Evolutionary conservation across 2,888 invertebrate genomes (phyloP).

Genomic region (Agelastica alni): DNA sequence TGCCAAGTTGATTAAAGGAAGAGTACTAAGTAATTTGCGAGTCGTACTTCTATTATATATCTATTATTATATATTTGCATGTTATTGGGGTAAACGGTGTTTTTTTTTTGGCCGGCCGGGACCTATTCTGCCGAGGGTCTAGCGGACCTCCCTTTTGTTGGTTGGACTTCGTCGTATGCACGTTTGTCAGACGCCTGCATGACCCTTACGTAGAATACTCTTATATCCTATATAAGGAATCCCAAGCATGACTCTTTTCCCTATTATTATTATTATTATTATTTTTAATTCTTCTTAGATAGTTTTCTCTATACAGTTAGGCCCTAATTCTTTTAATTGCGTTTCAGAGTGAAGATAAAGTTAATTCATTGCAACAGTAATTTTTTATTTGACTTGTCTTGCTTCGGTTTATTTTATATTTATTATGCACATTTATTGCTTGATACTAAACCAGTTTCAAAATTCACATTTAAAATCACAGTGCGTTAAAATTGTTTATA

Average conservation of each 20-base stretch:
- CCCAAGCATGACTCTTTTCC: conserved; percentile 28
- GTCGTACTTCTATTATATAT: conserved; percentile 42
- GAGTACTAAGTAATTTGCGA: conserved; percentile 41
- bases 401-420: no score
- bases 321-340: conserved; percentile 9
- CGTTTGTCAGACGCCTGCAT: conserved; percentile 50
- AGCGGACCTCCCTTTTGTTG: conserved; percentile 36
- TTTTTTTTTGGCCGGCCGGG: conserved; percentile 57
- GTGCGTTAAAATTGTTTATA: no score
- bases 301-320: conserved; percentile 22
- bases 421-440: no score
- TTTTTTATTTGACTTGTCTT: no score
- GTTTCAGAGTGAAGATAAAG: conserved; percentile 1
- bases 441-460: no score
- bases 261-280: no score
- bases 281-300: conserved; percentile 11
- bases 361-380: no score
- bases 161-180: conserved; percentile 49
- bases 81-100: conserved; percentile 51
- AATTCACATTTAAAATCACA: no score
- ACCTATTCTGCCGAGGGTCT: conserved; percentile 56
- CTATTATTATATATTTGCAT: conserved; percentile 51
- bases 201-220: conserved; percentile 36
- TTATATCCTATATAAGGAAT: conserved; percentile 21
- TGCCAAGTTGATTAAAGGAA: conserved; percentile 8